A percentile compares a stretch with the other conserved stretches of the same genome.
phyloP scores from a whole-genome alignment of 2,888 invertebrate genomes.

The Trissoscelio sp. region DNA sequence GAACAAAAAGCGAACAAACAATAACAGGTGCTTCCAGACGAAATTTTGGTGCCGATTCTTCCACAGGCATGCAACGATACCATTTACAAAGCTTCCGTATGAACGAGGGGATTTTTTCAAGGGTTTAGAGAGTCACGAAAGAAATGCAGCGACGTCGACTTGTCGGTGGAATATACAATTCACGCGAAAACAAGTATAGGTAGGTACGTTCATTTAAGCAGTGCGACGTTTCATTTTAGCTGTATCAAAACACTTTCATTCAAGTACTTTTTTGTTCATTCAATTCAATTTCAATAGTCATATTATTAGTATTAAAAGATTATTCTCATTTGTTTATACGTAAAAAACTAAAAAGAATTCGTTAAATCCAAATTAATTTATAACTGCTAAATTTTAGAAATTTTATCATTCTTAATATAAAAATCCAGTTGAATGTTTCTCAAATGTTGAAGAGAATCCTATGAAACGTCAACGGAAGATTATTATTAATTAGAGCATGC shows the following conservation, averaged over 20 bases:
- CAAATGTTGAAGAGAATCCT: neutral
- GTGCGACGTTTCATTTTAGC: conserved; percentile 1
- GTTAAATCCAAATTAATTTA: neutral
- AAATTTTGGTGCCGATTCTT: conserved; percentile 46
- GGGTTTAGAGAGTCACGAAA: conserved; percentile 9
- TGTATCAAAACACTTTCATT: conserved; percentile 4
- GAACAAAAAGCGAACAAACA: conserved; percentile 55
- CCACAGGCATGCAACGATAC: conserved; percentile 61
- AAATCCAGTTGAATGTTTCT: neutral
- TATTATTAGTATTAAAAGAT: neutral
- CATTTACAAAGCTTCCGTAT: conserved; percentile 45
- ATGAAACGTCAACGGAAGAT: neutral
- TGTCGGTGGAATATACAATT: conserved; percentile 46
- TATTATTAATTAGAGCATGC: conserved; percentile 28
- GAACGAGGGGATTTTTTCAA: conserved; percentile 29
- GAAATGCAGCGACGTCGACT: conserved; percentile 71
- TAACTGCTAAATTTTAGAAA: too few relatives aligned
- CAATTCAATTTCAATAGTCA: conserved; percentile 2
- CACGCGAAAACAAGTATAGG: conserved; percentile 25
- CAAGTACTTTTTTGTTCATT: conserved; percentile 5
- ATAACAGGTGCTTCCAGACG: conserved; percentile 55
- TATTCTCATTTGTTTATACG: neutral
- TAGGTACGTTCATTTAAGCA: conserved; percentile 17
- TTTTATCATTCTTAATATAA: too few relatives aligned
- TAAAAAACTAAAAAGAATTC: neutral